phyloP scores from a whole-genome alignment of 1,140 invertebrate genomes.

The Calycopis cecrops region DNA sequence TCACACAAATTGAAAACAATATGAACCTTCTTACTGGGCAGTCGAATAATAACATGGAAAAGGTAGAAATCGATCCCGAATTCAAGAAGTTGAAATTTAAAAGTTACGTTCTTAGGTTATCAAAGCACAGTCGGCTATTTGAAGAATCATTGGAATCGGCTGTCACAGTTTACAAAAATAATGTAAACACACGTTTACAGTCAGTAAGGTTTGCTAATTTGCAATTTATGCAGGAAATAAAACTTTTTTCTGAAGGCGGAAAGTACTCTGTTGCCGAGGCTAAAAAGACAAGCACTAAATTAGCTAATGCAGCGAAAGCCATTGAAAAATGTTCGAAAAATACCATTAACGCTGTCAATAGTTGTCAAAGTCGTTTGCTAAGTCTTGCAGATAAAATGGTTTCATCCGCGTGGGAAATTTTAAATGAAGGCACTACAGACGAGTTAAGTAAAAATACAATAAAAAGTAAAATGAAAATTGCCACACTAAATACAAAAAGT shows the following conservation, averaged over 20 bases:
- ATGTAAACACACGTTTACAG: constrained; percentile 37
- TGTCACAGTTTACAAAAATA: constrained; percentile 34
- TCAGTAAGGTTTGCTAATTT: constrained; percentile 45
- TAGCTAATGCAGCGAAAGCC: constrained; percentile 40
- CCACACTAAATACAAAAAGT: too few species aligned
- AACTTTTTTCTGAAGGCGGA: constrained; percentile 49
- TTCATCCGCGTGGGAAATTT: constrained; percentile 29
- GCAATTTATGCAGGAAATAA: constrained; percentile 41
- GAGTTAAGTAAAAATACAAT: too few species aligned
- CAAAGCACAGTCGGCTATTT: constrained; percentile 39
- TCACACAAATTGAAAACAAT: constrained; percentile 33
- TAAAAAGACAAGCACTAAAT: constrained; percentile 28
- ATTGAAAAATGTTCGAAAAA: constrained; percentile 36
- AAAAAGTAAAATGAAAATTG: too few species aligned
- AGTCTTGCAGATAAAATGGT: constrained; percentile 40
- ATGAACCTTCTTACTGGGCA: background rate
- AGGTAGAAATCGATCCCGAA: constrained; percentile 37
- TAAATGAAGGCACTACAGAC: constrained; percentile 29
- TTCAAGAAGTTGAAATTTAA: constrained; percentile 46
- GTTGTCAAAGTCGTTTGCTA: constrained; percentile 38
- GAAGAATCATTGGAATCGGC: constrained; percentile 40
- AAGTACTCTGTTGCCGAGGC: constrained; percentile 43
- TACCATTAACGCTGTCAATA: constrained; percentile 34
- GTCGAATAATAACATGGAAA: constrained; percentile 32
- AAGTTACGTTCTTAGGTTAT: constrained; percentile 46